These are phyloP conservation scores for Myotis planiceps DNA, from an alignment of 2,797 vertebrate species.

Conservation along the genomic window DNA sequence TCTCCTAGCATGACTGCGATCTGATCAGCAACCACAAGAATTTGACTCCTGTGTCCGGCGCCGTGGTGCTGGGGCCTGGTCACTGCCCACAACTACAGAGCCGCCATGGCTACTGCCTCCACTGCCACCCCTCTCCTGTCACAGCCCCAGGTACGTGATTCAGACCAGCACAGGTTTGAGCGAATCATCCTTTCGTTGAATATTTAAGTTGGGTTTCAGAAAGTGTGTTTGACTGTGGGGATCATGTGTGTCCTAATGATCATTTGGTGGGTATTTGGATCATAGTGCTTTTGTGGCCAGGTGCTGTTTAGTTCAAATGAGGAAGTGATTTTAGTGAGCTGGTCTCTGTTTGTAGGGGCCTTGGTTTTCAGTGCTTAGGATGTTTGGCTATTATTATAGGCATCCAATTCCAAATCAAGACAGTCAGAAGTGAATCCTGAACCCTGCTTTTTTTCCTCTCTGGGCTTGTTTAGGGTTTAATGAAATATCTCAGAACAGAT, in stretches of 20 bases:
- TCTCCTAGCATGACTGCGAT: slow-evolving; percentile 81
- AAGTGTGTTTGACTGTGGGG: neutral
- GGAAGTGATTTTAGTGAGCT: neutral
- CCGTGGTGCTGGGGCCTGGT: slow-evolving; percentile 21
- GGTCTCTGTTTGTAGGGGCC: neutral
- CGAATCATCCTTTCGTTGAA: neutral
- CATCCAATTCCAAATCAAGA: neutral
- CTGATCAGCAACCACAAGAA: slow-evolving; percentile 69
- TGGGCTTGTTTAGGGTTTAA: neutral
- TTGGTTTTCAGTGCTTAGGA: neutral
- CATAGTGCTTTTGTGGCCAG: neutral
- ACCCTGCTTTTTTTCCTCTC: neutral
- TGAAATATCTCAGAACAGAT: neutral
- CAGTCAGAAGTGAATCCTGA: neutral
- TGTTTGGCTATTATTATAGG: neutral
- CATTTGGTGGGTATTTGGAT: neutral
- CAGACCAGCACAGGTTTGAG: neutral
- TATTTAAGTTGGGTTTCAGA: neutral
- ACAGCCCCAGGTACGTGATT: slow-evolving; percentile 81
- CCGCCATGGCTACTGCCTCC: slow-evolving; percentile 79
- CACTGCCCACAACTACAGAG: neutral
- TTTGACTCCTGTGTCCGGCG: neutral
- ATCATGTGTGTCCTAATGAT: neutral
- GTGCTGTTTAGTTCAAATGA: neutral
- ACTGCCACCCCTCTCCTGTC: slow-evolving; percentile 81